Evolutionary conservation across 2,888 invertebrate species (phyloP), one percentile per base, ranked within the genome.

Genomic region (Trilocha varians): DNA sequence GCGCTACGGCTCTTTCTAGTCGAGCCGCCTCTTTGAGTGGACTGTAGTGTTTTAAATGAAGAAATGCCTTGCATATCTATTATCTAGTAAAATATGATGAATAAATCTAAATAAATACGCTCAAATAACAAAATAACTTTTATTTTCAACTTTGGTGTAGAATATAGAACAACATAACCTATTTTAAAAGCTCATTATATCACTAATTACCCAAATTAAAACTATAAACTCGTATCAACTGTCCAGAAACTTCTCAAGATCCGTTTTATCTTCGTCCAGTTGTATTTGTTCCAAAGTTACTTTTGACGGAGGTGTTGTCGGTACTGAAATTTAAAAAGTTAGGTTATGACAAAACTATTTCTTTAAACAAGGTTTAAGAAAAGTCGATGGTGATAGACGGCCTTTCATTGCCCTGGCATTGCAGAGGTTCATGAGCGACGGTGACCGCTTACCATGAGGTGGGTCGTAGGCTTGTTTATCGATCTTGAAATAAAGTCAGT

Each of bases 211-310:
- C 42, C 44, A 38, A 41, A 44, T 38, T 32, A 45, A 37, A 34
- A 25, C 36, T 9, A 14, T 11, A 33, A 16, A 32, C 25, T 16
- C 3, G 25, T 16, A 63, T 80, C 69, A 84, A 59, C 78, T 82
- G 38, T 74, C 78, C 0, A 85, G 70, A 49, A 84, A 85, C 42
- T 75, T 73, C 52, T 85, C 83, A 49, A 85, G 53, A 47, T 79
- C 82, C 2, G 64, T 49, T 3, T 42, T 45, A 43, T 85, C 83
- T 5, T 70, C 64, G 1, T 85, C 82, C 37, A 85, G 56, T 41
- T 84, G 78, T 34, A 85, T 75, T 57, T 84, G 84, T 42, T 84
- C 84, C 38, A 85, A 50, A 0, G 75, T 66, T 34, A 82, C 50
- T 47, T 72, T 65, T 33, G 72, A 25, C 4, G 25, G 70, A 37